Percentiles rank a stretch among this genome's conserved stretches.
These are phyloP conservation scores for Frankliniella intonsa DNA, from an alignment of 2,888 invertebrate genomes.

Conservation along the genomic window DNA sequence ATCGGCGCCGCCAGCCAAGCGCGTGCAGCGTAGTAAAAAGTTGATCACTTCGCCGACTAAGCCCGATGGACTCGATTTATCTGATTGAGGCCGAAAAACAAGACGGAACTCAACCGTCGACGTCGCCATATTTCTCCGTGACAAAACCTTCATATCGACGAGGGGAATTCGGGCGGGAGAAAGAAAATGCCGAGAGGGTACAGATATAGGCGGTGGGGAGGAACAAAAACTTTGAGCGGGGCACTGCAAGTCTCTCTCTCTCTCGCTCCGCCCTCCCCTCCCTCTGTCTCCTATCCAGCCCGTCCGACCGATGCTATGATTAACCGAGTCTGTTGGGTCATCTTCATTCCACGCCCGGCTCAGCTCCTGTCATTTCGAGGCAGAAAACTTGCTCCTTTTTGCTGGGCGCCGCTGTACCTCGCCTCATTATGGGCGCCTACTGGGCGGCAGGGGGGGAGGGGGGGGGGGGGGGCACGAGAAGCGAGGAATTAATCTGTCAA, in stretches of 20 bases:
- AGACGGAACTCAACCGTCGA: conserved; percentile 14
- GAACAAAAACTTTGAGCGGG: background rate
- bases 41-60: conserved; percentile 14
- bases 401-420: too few species aligned
- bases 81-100: conserved; percentile 17
- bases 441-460: too few species aligned
- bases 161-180: background rate
- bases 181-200: background rate
- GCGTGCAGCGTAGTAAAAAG: background rate
- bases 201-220: background rate
- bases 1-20: too few species aligned
- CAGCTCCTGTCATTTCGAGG: background rate
- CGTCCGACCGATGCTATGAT: background rate
- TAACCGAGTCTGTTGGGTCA: conserved; percentile 2
- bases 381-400: background rate
- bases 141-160: conserved; percentile 13
- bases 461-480: background rate
- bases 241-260: background rate
- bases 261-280: background rate
- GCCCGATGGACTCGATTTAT: conserved; percentile 8
- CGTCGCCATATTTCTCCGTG: conserved; percentile 14
- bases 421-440: too few species aligned
- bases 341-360: background rate
- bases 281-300: background rate
- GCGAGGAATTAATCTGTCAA: background rate